A percentile compares a stretch with the other conserved stretches of the same genome.
Evolutionary conservation across 2,888 invertebrate genomes (phyloP).

Genomic region (Acronicta psi): DNA sequence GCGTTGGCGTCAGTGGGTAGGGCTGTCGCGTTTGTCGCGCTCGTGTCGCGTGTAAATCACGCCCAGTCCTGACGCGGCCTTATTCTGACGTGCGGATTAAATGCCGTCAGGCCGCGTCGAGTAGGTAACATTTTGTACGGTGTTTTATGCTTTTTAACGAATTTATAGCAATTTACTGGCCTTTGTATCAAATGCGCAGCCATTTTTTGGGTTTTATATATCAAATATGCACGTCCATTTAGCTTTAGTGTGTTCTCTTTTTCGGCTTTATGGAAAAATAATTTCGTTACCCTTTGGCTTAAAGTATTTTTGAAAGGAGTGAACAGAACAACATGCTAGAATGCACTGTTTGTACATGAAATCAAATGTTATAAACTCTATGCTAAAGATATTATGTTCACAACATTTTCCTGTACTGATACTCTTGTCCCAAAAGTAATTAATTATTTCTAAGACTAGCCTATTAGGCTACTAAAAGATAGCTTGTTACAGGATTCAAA

Average conservation of each 20-base stretch:
- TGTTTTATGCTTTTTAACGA: constrained; percentile 48
- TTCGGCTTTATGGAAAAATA: constrained; percentile 4
- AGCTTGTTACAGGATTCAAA: too few species aligned
- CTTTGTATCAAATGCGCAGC: constrained; percentile 39
- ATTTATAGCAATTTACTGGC: constrained; percentile 39
- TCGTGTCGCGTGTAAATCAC: constrained; percentile 51
- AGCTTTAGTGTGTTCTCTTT: not conserved
- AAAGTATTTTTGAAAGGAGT: not conserved
- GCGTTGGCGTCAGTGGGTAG: constrained; percentile 25
- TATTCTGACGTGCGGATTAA: constrained; percentile 53
- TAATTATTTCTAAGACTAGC: too few species aligned
- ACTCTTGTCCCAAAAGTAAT: too few species aligned
- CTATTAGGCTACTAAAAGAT: too few species aligned
- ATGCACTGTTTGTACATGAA: not conserved
- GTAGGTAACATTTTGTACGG: constrained; percentile 44
- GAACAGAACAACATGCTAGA: not conserved
- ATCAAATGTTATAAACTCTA: not conserved
- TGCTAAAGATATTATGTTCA: too few species aligned
- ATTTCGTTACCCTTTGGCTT: constrained; percentile 11
- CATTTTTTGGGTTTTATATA: constrained; percentile 28
- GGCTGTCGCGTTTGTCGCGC: constrained; percentile 49
- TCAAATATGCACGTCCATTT: constrained; percentile 27
- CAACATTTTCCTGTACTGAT: too few species aligned
- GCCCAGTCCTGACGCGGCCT: constrained; percentile 44
- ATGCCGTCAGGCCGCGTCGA: constrained; percentile 34